A percentile compares a stretch with the other conserved stretches of the same genome.
These are phyloP conservation scores for Laticauda laticaudata DNA, from an alignment of 2,113 vertebrate genomes.

Conservation along the genomic window DNA sequence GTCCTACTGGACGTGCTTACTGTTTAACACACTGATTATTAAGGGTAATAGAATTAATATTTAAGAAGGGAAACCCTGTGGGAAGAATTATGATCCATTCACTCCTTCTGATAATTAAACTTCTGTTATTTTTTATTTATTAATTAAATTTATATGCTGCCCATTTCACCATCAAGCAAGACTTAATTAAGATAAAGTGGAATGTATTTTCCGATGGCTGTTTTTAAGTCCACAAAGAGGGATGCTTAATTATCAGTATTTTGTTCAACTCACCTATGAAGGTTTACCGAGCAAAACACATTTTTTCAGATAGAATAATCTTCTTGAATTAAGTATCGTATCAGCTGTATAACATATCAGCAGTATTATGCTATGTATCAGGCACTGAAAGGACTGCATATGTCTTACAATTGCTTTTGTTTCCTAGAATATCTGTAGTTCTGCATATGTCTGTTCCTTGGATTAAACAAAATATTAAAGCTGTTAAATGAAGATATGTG, in stretches of 20 bases:
- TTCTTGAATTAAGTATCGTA: conserved; percentile 8
- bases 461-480: conserved; percentile 21
- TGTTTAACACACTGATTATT: neutral
- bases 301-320: fast-evolving
- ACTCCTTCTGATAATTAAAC: neutral
- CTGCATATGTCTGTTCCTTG: neutral
- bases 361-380: neutral
- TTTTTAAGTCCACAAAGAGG: conserved; percentile 13
- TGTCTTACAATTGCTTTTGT: conserved; percentile 30
- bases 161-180: neutral
- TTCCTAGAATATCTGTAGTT: conserved; percentile 17
- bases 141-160: neutral
- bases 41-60: neutral
- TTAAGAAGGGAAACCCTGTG: neutral
- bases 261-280: conserved; percentile 13
- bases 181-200: neutral
- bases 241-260: conserved; percentile 18
- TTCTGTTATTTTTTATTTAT: neutral
- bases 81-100: neutral
- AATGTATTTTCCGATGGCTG: neutral
- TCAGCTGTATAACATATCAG: neutral
- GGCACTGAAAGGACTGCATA: conserved; percentile 19
- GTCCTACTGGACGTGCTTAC: neutral
- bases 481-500: conserved; percentile 14
- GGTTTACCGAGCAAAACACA: neutral